A percentile compares a stretch with the other conserved stretches of the same genome.
Evolutionary conservation across 1,140 invertebrate species (phyloP).

Genomic region (Eurosta solidaginis): DNA sequence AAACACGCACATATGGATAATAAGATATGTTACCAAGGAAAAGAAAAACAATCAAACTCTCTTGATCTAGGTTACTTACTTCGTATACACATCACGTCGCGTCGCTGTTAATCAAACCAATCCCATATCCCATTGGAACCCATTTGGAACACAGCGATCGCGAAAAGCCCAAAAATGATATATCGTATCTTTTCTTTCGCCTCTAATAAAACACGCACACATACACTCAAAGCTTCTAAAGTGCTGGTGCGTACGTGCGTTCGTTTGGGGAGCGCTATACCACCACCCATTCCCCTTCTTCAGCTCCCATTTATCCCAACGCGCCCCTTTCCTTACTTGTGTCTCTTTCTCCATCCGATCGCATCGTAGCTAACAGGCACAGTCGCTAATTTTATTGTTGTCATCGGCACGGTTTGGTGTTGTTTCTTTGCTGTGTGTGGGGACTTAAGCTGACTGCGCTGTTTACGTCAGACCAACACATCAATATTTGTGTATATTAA

Average conservation of each 20-base stretch:
- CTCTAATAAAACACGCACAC: neutral
- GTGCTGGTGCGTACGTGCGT: neutral
- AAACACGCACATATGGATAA: no score
- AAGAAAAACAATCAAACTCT: neutral
- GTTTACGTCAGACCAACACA: constrained; percentile 1
- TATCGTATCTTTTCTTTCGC: constrained; percentile 9
- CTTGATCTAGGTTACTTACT: constrained; percentile 8
- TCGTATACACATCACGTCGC: neutral
- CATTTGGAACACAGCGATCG: neutral
- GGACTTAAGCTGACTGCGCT: neutral
- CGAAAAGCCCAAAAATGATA: neutral
- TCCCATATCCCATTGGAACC: constrained; percentile 14
- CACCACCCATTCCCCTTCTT: neutral
- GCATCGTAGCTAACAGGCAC: neutral
- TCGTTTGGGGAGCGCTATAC: neutral
- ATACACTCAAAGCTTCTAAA: neutral
- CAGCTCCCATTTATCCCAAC: neutral
- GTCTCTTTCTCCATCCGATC: neutral
- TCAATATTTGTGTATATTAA: neutral
- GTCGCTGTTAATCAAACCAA: neutral
- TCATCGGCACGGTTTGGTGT: constrained; percentile 18
- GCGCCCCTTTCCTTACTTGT: neutral
- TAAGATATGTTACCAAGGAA: neutral
- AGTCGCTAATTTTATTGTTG: constrained; percentile 23
- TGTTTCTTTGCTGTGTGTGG: neutral